phyloP scores from a whole-genome alignment of 2,113 vertebrate genomes.

The Chaetops frenatus region DNA sequence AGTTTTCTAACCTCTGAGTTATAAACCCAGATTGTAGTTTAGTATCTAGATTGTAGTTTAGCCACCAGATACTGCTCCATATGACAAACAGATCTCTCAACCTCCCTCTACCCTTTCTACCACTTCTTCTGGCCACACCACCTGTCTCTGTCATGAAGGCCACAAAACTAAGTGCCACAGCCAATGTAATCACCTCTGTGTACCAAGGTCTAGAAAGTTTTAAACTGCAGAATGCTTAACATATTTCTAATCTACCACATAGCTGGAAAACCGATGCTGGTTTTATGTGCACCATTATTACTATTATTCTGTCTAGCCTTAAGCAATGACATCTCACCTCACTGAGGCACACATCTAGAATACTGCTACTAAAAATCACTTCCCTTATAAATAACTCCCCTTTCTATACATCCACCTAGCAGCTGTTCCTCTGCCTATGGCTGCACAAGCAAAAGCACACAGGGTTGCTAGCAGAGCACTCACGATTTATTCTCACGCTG shows the following conservation, averaged over 20 bases:
- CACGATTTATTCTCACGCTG: not conserved
- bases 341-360: not conserved
- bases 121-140: not conserved
- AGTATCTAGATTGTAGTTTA: not conserved
- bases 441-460: not conserved
- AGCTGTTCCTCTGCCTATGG: not conserved
- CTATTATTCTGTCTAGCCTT: not conserved
- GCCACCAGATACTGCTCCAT: not conserved
- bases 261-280: not conserved
- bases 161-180: not conserved
- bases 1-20: not conserved
- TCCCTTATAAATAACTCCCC: not conserved
- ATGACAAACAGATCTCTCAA: not conserved
- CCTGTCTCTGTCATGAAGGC: not conserved
- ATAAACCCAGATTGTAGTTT: not conserved
- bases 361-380: not conserved
- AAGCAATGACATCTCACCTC: not conserved
- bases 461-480: not conserved
- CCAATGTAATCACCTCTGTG: not conserved
- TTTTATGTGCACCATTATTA: not conserved
- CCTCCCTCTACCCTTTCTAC: not conserved
- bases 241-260: not conserved
- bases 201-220: not conserved
- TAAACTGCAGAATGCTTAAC: not conserved
- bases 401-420: not conserved